Evolutionary conservation across 2,888 invertebrate species (phyloP).

Genomic region (Philhelius pedissequus): DNA sequence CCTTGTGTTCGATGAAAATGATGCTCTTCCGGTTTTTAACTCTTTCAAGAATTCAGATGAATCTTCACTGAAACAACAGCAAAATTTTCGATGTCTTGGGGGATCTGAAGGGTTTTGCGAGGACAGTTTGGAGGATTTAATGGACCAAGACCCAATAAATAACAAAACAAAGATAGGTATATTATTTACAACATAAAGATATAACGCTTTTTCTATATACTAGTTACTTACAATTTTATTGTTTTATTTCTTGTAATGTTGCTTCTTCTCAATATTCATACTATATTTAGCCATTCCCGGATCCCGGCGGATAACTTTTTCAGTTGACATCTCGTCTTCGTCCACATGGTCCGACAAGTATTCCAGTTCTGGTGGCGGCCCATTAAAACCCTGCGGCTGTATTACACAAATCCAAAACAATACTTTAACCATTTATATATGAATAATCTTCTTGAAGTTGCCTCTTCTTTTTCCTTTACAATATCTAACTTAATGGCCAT

Average conservation of each 20-base stretch:
- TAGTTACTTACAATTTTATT: slow-evolving; percentile 21
- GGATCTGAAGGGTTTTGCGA: too few relatives aligned
- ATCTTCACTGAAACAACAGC: too few relatives aligned
- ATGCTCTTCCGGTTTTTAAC: too few relatives aligned
- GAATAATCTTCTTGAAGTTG: not conserved
- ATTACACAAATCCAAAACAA: not conserved
- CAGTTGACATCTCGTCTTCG: slow-evolving; percentile 36
- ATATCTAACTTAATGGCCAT: slow-evolving; percentile 5
- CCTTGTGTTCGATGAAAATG: too few relatives aligned
- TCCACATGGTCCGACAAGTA: slow-evolving; percentile 29
- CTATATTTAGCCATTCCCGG: not conserved
- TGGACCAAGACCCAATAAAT: too few relatives aligned
- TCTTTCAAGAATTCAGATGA: too few relatives aligned
- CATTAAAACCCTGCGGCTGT: not conserved
- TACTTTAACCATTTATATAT: not conserved
- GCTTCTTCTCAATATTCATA: not conserved
- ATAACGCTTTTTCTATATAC: too few relatives aligned
- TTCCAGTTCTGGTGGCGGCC: not conserved
- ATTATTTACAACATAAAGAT: too few relatives aligned
- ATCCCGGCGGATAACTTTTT: slow-evolving; percentile 37
- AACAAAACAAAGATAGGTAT: too few relatives aligned
- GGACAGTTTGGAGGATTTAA: too few relatives aligned
- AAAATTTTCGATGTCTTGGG: too few relatives aligned
- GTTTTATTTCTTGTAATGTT: slow-evolving; percentile 27
- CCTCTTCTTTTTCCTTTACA: slow-evolving; percentile 24